Base-by-base conservation (phyloP, 2,797 vertebrate genomes). In the Catamblyrhynchus diadema region DNA sequence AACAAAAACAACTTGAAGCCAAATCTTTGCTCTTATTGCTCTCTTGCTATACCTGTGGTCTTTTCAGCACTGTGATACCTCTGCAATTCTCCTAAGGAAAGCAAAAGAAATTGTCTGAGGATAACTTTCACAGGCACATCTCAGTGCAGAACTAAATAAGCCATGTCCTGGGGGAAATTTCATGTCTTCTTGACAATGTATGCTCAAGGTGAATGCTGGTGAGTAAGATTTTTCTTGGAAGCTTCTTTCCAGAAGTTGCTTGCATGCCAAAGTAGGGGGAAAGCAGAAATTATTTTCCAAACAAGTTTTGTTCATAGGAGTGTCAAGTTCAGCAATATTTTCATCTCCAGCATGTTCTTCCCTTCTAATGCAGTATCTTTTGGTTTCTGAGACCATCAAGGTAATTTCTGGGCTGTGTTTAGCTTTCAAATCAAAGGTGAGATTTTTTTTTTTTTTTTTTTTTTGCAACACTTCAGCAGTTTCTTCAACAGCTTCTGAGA, bases 401-500 rank as follows among this genome's bases (percentile, higher is more conserved):
- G 23, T 75, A 39, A 30, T 39, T 88, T 72, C 65, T 72, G 59
- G 33, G 30, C 24, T 60, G 7, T 48, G 37, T 67, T 74, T 25
- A 45, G 7, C 24, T 81, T 90, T 81, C 77, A 60, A 64, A 74
- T 53, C 20, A 14, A 82, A 60, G 54, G 8, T 30, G 60, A 71
- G 24, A 32, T 53, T 84, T 90, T 86, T 90, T 88, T 90, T 53
- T 83, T 90, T 88, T 90, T n/a, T n/a, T n/a, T n/a, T 88, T 90
- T 88, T 82, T 69, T 71, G 50, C 14, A 75, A 65, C 22, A n/a
- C 2, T 47, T 86, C 7, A 75, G 35, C 39, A 75, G 33, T 35
- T 67, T 65, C n/a, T 61, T 74, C 35, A 91, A 77, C 45, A 74
- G 10, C 8, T 81, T 78, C 67, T 77, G 39, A 87, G 66, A 60